These are phyloP conservation scores for Aphrophora alni DNA, from an alignment of 2,888 invertebrate genomes.

Conservation along the genomic window DNA sequence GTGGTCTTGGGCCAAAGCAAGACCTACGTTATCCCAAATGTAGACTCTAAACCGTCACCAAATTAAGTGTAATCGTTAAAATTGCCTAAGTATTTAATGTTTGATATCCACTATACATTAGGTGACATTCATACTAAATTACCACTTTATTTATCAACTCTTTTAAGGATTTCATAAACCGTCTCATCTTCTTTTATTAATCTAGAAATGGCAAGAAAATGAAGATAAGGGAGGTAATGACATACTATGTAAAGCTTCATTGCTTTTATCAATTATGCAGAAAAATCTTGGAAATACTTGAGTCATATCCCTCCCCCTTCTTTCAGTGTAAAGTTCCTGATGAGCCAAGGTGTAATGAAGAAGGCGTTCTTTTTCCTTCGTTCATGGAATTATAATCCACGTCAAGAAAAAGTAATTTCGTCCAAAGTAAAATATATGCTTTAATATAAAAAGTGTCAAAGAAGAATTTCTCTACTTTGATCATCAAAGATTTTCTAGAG, in stretches of 20 bases:
- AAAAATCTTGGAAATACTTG: conserved; percentile 30
- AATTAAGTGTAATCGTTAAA: too few species aligned
- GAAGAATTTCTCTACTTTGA: conserved; percentile 45
- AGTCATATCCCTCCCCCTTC: background rate
- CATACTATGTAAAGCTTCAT: conserved; percentile 10
- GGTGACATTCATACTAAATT: too few species aligned
- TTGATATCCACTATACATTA: too few species aligned
- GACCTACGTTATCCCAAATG: too few species aligned
- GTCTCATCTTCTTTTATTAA: too few species aligned
- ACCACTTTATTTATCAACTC: too few species aligned
- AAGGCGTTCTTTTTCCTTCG: background rate
- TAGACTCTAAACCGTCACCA: too few species aligned
- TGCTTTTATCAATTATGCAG: conserved; percentile 39
- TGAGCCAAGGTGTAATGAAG: background rate
- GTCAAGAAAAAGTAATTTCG: background rate
- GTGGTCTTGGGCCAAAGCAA: too few species aligned
- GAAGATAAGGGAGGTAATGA: conserved; percentile 17
- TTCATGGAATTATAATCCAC: background rate
- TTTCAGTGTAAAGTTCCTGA: too few species aligned
- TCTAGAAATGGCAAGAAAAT: too few species aligned
- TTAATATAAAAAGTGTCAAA: conserved; percentile 39
- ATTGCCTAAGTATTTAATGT: too few species aligned
- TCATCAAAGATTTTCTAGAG: conserved; percentile 45
- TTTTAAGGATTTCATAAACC: too few species aligned
- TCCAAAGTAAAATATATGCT: conserved; percentile 21